Conservation (phyloP, 2,797 vertebrate species). For the Syngnathus rostellatus region DNA sequence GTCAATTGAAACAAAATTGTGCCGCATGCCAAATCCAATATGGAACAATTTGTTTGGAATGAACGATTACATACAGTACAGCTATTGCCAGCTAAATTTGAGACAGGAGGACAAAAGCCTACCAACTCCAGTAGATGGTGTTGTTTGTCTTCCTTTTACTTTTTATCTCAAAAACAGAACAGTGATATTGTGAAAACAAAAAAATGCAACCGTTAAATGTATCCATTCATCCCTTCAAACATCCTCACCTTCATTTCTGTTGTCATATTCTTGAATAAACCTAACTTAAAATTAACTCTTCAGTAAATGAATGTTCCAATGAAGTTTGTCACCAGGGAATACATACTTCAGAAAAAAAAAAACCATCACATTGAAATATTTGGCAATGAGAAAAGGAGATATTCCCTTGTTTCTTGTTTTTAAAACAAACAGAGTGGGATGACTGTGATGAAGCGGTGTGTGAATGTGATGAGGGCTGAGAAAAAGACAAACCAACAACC, state of each 20-base stretch:
- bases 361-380: conserved; percentile 31
- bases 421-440: conserved; percentile 60
- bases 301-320: conserved; percentile 14
- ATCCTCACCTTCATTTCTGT: not conserved
- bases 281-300: not conserved
- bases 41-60: not conserved
- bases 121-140: not conserved
- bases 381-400: conserved; percentile 47
- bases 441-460: conserved; percentile 63
- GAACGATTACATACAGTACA: not conserved
- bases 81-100: not conserved
- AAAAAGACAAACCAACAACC: conserved; percentile 52
- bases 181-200: not conserved
- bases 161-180: not conserved
- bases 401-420: conserved; percentile 57
- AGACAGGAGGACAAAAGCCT: not conserved
- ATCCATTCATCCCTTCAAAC: not conserved
- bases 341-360: conserved; percentile 15
- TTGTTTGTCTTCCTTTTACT: not conserved
- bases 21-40: not conserved
- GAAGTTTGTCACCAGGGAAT: conserved; percentile 40
- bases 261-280: not conserved
- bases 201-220: too few species aligned
- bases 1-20: too few species aligned
- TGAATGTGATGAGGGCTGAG: conserved; percentile 48